phyloP scores from a whole-genome alignment of 2,888 invertebrate species.

The Abscondita cerata region DNA sequence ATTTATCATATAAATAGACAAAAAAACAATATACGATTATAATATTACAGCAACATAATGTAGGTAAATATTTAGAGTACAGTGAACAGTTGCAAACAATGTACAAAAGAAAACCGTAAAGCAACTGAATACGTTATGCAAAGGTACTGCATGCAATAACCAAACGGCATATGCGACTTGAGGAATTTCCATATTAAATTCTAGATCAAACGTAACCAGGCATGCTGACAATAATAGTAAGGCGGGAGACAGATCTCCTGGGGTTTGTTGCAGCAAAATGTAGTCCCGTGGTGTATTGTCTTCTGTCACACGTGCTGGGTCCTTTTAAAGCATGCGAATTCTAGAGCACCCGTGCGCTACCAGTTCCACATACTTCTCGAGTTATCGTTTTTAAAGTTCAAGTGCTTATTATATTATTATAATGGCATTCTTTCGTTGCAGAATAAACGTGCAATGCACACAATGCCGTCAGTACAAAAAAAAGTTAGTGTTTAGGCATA shows the following conservation, averaged over 20 bases:
- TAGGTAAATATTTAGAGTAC: no score
- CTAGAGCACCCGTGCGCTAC: conserved; percentile 47
- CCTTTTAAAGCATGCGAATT: conserved; percentile 40
- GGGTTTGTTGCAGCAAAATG: conserved; percentile 36
- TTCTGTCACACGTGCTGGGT: conserved; percentile 46
- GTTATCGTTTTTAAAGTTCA: conserved; percentile 26
- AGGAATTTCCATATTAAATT: conserved; percentile 39
- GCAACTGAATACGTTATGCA: neutral
- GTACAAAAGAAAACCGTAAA: neutral
- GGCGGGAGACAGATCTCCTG: conserved; percentile 45
- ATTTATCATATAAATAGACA: no score
- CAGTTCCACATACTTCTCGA: conserved; percentile 32
- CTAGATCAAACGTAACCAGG: conserved; percentile 42
- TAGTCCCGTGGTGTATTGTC: conserved; percentile 43
- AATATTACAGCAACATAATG: no score
- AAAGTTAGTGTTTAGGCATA: neutral
- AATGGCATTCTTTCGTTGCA: neutral
- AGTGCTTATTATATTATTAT: conserved; percentile 28
- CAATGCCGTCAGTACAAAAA: neutral
- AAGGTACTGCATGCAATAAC: neutral
- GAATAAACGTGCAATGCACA: conserved; percentile 7
- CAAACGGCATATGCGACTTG: neutral
- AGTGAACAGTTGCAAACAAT: no score
- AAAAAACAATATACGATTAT: no score
- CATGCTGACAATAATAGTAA: conserved; percentile 42